phyloP scores from a whole-genome alignment of 2,888 invertebrate species.

The Sinodicranocentrus sp. region DNA sequence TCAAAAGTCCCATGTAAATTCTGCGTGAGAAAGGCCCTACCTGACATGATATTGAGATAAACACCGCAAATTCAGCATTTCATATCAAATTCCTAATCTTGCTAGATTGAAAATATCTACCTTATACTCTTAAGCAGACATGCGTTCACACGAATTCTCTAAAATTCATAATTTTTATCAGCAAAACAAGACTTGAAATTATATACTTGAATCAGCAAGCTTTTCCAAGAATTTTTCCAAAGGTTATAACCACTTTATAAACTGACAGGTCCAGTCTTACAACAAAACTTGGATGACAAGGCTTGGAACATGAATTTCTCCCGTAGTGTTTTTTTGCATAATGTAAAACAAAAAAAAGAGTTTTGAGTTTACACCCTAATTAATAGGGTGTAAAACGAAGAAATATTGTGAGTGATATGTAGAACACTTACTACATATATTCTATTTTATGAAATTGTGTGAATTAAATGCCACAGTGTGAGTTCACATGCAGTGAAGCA shows the following conservation, averaged over 20 bases:
- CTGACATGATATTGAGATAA: slow-evolving; percentile 36
- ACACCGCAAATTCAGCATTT: slow-evolving; percentile 30
- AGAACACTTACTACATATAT: neutral
- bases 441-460: neutral
- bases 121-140: neutral
- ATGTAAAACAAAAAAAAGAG: neutral
- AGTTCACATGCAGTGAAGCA: slow-evolving; percentile 30
- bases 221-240: too few species aligned
- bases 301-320: too few species aligned
- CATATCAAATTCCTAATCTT: too few species aligned
- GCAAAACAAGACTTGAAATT: too few species aligned
- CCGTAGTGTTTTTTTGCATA: neutral
- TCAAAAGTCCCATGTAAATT: slow-evolving; percentile 31
- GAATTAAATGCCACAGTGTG: slow-evolving; percentile 8
- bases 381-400: neutral
- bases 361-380: neutral
- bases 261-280: too few species aligned
- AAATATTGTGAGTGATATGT: neutral
- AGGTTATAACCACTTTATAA: too few species aligned
- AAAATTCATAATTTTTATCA: too few species aligned
- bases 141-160: slow-evolving; percentile 9
- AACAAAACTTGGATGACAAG: too few species aligned
- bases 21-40: slow-evolving; percentile 29
- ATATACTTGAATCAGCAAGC: too few species aligned
- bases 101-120: neutral